Conservation (phyloP, 2,113 vertebrate species). For the Pandion haliaetus region DNA sequence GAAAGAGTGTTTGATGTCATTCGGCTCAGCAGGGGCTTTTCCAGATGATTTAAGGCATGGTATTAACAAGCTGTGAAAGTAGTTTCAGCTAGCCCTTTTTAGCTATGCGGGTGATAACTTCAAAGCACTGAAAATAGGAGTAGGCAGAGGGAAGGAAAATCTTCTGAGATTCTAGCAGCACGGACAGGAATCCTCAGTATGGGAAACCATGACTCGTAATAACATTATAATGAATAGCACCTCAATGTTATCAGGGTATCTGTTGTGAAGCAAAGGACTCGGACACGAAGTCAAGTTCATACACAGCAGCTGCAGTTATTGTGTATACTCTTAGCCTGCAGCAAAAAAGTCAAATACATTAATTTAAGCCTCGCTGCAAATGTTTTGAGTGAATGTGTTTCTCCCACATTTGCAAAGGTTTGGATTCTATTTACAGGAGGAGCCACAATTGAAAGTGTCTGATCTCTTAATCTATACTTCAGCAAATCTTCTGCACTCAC, state of each 20-base stretch:
- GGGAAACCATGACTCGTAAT: neutral
- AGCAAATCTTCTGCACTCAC: neutral
- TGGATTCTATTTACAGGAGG: neutral
- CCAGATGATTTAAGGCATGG: constrained; percentile 52
- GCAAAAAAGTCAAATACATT: neutral
- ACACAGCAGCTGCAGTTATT: neutral
- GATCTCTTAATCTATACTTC: neutral
- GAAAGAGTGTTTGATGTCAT: constrained; percentile 35
- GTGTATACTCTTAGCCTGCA: neutral
- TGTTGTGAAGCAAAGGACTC: neutral
- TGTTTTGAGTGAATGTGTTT: neutral
- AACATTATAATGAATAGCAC: neutral
- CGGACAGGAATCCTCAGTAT: neutral
- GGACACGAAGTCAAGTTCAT: neutral
- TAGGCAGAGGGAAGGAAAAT: neutral
- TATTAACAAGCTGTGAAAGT: constrained; percentile 56
- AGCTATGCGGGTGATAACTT: constrained; percentile 33
- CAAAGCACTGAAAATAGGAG: constrained; percentile 35
- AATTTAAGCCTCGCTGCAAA: neutral
- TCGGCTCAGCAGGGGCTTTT: constrained; percentile 23
- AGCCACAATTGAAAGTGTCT: neutral
- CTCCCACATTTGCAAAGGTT: neutral
- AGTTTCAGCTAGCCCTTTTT: constrained; percentile 31
- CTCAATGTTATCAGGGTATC: neutral
- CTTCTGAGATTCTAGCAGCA: neutral